These are phyloP conservation scores for Eilema caniola DNA, from an alignment of 2,888 invertebrate genomes.

Conservation along the genomic window DNA sequence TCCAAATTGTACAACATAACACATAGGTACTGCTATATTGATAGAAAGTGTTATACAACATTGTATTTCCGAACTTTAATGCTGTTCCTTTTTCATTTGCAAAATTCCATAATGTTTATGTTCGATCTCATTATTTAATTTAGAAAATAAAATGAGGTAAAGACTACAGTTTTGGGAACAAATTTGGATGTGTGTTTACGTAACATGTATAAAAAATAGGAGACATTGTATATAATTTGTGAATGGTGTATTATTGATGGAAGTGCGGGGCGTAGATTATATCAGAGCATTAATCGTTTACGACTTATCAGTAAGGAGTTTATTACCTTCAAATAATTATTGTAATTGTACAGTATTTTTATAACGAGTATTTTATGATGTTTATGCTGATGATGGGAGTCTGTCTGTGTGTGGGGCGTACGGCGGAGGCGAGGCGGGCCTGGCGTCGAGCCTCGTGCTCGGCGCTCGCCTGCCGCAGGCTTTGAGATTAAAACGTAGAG, in stretches of 20 bases:
- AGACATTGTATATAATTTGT: constrained; percentile 84
- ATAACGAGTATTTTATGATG: constrained; percentile 83
- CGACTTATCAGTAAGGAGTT: constrained; percentile 76
- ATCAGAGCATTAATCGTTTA: constrained; percentile 77
- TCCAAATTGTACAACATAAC: constrained; percentile 65
- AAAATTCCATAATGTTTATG: constrained; percentile 82
- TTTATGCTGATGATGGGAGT: constrained; percentile 60
- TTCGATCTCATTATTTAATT: constrained; percentile 87
- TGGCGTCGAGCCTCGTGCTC: constrained; percentile 11
- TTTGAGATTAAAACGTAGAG: constrained; percentile 81
- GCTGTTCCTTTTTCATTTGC: constrained; percentile 68
- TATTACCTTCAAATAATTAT: constrained; percentile 83
- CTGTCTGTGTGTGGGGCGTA: constrained; percentile 42
- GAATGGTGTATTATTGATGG: constrained; percentile 82
- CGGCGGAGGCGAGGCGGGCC: constrained; percentile 37
- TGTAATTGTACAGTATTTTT: constrained; percentile 86
- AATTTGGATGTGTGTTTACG: constrained; percentile 86
- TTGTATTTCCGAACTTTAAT: constrained; percentile 53
- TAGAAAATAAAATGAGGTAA: constrained; percentile 86
- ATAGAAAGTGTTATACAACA: constrained; percentile 52
- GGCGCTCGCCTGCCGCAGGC: constrained; percentile 54
- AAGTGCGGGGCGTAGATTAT: constrained; percentile 66
- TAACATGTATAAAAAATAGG: constrained; percentile 80
- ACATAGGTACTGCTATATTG: constrained; percentile 58
- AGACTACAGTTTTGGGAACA: constrained; percentile 87